Evolutionary conservation across 2,113 vertebrate species (phyloP).

Genomic region (rabbit (Oryctolagus cuniculus)): DNA sequence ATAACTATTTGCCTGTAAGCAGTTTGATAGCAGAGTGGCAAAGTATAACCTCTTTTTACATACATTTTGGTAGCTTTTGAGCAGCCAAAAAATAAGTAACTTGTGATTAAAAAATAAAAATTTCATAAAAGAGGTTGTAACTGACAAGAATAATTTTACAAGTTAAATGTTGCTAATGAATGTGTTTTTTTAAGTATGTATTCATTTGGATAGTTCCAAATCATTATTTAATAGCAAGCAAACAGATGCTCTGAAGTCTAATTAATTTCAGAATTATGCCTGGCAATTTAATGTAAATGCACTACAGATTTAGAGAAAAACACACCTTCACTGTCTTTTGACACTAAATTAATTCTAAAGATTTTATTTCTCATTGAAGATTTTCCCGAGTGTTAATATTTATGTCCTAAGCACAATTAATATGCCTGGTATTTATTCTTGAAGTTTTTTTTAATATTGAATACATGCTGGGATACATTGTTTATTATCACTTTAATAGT

Average conservation of each 20-base stretch:
- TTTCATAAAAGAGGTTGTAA: slow-evolving; percentile 62
- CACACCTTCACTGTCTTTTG: slow-evolving; percentile 66
- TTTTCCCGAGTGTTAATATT: slow-evolving; percentile 79
- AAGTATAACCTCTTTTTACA: slow-evolving; percentile 61
- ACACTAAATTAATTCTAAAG: slow-evolving; percentile 76
- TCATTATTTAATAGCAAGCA: slow-evolving; percentile 79
- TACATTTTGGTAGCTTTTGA: slow-evolving; percentile 81
- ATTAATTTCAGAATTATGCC: slow-evolving; percentile 85
- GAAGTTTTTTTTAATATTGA: slow-evolving; percentile 79
- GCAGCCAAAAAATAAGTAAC: slow-evolving; percentile 71
- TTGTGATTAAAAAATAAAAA: slow-evolving; percentile 76
- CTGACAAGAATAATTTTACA: slow-evolving; percentile 79
- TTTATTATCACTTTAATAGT: slow-evolving; percentile 75
- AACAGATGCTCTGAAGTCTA: slow-evolving; percentile 80
- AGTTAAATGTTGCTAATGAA: slow-evolving; percentile 69
- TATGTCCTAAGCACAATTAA: slow-evolving; percentile 77
- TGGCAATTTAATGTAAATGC: slow-evolving; percentile 83
- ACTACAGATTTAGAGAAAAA: slow-evolving; percentile 78
- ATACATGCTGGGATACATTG: slow-evolving; percentile 79
- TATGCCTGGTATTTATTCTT: slow-evolving; percentile 68
- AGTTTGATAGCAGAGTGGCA: slow-evolving; percentile 76
- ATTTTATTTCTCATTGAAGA: slow-evolving; percentile 75
- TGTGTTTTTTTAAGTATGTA: slow-evolving; percentile 71
- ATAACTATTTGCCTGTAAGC: slow-evolving; percentile 64
- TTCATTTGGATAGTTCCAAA: slow-evolving; percentile 72